These are phyloP conservation scores for Parauchenoglanis punctatus DNA, from an alignment of 2,797 vertebrate genomes.

Conservation along the genomic window DNA sequence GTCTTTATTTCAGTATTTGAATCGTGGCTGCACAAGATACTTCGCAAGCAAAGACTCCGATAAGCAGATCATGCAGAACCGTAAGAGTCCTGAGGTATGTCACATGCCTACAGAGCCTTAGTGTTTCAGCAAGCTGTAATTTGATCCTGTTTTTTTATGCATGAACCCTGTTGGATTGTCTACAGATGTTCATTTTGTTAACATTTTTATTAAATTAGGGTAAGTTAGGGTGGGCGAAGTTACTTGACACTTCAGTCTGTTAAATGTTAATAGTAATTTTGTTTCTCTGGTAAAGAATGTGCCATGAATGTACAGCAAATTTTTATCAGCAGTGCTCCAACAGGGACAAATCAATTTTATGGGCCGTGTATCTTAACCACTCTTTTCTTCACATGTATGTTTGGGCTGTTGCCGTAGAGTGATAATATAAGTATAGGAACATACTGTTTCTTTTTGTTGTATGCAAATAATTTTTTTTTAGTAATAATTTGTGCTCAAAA, in stretches of 20 bases:
- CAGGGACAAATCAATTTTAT: not conserved
- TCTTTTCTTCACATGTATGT: not conserved
- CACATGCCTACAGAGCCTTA: not conserved
- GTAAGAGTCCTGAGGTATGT: constrained; percentile 94
- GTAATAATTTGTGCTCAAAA: not conserved
- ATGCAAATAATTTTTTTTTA: not conserved
- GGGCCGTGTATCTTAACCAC: not conserved
- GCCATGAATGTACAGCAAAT: no score
- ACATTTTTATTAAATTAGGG: not conserved
- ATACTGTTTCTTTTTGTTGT: not conserved
- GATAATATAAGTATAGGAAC: not conserved
- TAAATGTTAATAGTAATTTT: not conserved
- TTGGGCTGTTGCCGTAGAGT: not conserved
- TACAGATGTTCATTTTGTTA: not conserved
- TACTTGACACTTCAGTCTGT: not conserved
- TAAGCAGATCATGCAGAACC: constrained; percentile 94
- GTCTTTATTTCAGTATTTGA: constrained; percentile 85
- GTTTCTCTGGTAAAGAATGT: not conserved
- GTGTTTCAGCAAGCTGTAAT: not conserved
- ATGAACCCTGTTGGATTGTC: not conserved
- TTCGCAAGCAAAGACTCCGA: constrained; percentile 94
- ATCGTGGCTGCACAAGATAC: constrained; percentile 93
- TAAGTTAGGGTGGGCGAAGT: not conserved
- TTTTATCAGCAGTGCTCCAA: not conserved
- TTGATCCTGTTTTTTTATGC: not conserved